Evolutionary conservation across 2,888 invertebrate species (phyloP).

Genomic region (Dryomyza anilis): DNA sequence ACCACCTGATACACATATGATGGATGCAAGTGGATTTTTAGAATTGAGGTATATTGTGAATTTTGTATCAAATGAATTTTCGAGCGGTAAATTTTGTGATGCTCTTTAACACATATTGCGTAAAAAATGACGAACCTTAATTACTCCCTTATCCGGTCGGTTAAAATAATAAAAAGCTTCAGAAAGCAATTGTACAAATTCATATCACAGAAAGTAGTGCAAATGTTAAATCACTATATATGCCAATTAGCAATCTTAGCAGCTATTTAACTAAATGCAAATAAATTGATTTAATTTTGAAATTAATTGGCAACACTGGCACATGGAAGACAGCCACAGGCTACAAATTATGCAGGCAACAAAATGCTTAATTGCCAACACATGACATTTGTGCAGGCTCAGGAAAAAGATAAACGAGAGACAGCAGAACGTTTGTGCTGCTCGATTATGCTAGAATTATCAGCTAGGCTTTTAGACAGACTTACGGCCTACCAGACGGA

Average conservation of each 20-base stretch:
- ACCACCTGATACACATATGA: too few relatives aligned
- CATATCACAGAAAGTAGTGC: too few relatives aligned
- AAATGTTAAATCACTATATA: too few relatives aligned
- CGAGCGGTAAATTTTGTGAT: too few relatives aligned
- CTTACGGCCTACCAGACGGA: background rate
- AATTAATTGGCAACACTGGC: background rate
- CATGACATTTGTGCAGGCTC: background rate
- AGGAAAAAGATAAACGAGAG: slow-evolving; percentile 1
- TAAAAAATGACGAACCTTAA: too few relatives aligned
- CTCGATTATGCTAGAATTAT: slow-evolving; percentile 6
- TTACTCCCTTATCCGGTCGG: too few relatives aligned
- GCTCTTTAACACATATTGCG: too few relatives aligned
- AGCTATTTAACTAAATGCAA: background rate
- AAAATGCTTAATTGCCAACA: slow-evolving; percentile 15
- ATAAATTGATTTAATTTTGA: background rate
- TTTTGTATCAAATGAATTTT: too few relatives aligned
- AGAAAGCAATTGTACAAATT: too few relatives aligned
- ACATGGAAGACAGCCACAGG: background rate
- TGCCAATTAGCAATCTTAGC: background rate
- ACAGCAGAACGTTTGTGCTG: background rate
- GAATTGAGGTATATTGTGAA: too few relatives aligned
- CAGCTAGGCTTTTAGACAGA: background rate
- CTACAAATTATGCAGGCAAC: background rate
- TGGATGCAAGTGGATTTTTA: too few relatives aligned
- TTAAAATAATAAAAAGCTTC: too few relatives aligned